Base-by-base conservation (phyloP, 1,140 invertebrate species). In the Drosophila tani region DNA sequence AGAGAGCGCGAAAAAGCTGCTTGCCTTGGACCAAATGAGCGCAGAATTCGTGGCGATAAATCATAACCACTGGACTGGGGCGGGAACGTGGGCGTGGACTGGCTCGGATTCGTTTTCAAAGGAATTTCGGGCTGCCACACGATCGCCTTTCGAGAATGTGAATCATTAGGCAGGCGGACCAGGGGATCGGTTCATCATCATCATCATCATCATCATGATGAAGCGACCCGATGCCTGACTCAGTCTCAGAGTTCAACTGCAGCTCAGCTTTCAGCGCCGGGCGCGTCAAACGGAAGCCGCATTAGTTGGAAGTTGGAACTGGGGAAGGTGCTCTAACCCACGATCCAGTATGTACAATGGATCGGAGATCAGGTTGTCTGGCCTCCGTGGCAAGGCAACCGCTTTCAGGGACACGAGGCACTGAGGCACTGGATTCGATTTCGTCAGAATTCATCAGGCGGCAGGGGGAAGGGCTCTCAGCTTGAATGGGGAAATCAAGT, bases 271-370 rank as follows among this genome's bases (percentile, higher is more conserved):
- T 90, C 84, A 88, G 65, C 74, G 60, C 73, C 78, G 68, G 62
- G 81, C 85, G 81, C 85, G 84, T 90, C 86, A 84, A 90, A 88
- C 84, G 66, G 84, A 88, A 88, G 85, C 85, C 85, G 84, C 85
- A 88, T 87, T 82, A 70, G 76, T 64, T 82, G 53, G 40, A 45
- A 41, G 46, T 38, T 50, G 17, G 50, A 41, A 35, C 57, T 43
- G 59, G 40, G 40, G 15, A 70, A 87, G 60, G 53, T 79, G 64
- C 67, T 86, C 47, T 38, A 53, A 53, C 12, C 32, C 53, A 21
- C 53, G 17, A 40, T n/a, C 11, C 40, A 46, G 47, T 38, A 14
- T 41, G 27, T 12, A 40, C 40, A 63, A 47, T 65, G 63, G 43
- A 58, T 40, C 4, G 9, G 32, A 47, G 60, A 81, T 81, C 73